These are phyloP conservation scores for Tinea pellionella DNA, from an alignment of 2,888 invertebrate species.

Conservation along the genomic window DNA sequence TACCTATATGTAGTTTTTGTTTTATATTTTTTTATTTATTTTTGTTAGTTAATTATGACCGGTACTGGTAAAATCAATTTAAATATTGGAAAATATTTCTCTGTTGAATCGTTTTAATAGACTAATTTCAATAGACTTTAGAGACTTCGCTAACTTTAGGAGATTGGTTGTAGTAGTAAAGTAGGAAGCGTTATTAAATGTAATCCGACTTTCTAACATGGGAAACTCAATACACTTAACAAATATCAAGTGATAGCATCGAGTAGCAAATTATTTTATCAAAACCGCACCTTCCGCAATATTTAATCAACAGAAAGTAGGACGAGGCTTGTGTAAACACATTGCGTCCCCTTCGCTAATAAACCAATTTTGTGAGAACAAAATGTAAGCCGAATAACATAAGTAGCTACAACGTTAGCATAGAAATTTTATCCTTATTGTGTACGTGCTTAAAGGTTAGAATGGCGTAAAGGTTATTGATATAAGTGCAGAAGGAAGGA, in stretches of 20 bases:
- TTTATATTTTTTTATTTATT: no score
- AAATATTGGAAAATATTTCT: no score
- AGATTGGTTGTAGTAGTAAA: neutral
- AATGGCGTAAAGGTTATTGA: neutral
- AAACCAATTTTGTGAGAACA: conserved; percentile 13
- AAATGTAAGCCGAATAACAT: neutral
- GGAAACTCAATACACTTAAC: conserved; percentile 3
- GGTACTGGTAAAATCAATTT: no score
- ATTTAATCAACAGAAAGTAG: conserved; percentile 13
- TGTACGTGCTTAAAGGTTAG: neutral
- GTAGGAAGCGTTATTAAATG: neutral
- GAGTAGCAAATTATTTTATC: conserved; percentile 13
- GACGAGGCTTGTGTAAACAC: conserved; percentile 12
- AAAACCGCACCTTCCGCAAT: conserved; percentile 12
- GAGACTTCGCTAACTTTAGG: neutral
- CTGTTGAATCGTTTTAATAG: no score
- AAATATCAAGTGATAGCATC: neutral
- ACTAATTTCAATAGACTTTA: neutral
- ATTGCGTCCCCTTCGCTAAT: conserved; percentile 14
- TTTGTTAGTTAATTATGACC: no score
- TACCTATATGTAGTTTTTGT: no score
- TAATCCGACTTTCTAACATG: neutral
- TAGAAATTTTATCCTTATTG: neutral
- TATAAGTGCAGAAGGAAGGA: neutral
- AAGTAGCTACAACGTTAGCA: neutral